Percentiles rank a stretch among this genome's conserved stretches.
Conservation (phyloP, 2,113 vertebrate genomes). For the Peromyscus californicus region DNA sequence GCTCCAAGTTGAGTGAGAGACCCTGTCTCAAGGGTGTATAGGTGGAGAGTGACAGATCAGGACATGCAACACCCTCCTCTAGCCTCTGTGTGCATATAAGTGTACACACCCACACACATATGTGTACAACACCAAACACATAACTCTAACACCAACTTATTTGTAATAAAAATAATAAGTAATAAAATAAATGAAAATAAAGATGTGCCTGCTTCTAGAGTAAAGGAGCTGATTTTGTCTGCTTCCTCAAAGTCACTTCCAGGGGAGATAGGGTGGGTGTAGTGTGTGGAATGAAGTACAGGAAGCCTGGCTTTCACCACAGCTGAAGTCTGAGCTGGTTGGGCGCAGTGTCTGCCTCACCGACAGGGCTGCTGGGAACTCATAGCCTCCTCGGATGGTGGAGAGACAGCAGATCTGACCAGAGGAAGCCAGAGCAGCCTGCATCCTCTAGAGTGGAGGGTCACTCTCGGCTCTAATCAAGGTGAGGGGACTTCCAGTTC, state of each 20-base stretch:
- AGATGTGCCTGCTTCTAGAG: neutral
- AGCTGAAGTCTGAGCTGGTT: neutral
- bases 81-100: neutral
- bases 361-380: neutral
- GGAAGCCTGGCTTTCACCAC: neutral
- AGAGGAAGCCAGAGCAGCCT: neutral
- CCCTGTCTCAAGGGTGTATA: neutral
- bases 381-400: neutral
- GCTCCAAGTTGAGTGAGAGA: neutral
- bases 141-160: neutral
- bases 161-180: neutral
- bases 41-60: neutral
- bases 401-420: no score
- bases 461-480: no score
- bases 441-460: neutral
- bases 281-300: neutral
- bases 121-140: neutral
- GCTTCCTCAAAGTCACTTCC: neutral
- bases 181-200: neutral
- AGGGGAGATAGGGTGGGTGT: neutral
- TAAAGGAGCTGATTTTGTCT: neutral
- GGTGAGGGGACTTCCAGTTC: neutral
- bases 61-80: neutral
- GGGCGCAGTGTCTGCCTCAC: neutral
- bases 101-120: neutral